A percentile compares a stretch with the other conserved stretches of the same genome.
phyloP scores from a whole-genome alignment of 2,888 invertebrate species.

The Phyto melanocephala region DNA sequence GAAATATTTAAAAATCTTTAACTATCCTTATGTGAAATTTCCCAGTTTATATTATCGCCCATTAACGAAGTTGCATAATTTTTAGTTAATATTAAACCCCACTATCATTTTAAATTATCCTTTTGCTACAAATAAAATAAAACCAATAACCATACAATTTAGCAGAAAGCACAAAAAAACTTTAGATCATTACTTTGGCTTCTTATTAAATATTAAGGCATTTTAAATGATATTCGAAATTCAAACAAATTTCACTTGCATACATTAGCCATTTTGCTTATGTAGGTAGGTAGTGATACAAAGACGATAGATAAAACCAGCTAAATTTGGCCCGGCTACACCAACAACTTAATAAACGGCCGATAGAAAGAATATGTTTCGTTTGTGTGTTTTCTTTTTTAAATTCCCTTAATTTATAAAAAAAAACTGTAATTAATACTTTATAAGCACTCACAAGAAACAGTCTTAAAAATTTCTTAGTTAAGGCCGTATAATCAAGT shows the following conservation, averaged over 20 bases:
- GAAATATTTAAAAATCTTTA: too few relatives aligned
- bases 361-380: neutral
- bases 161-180: neutral
- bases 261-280: neutral
- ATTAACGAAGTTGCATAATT: too few relatives aligned
- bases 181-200: constrained; percentile 21
- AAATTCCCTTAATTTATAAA: too few relatives aligned
- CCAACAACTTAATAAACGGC: neutral
- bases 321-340: neutral
- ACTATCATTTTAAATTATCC: neutral
- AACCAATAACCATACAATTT: neutral
- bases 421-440: too few relatives aligned
- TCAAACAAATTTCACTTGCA: constrained; percentile 8
- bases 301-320: neutral
- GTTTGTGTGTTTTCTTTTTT: too few relatives aligned
- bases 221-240: constrained; percentile 32
- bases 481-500: neutral
- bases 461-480: too few relatives aligned
- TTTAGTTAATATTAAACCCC: too few relatives aligned
- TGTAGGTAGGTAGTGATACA: neutral
- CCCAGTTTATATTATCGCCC: too few relatives aligned
- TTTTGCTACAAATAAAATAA: neutral
- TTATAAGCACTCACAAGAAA: too few relatives aligned
- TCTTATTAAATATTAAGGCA: constrained; percentile 37
- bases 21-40: too few relatives aligned